Percentiles rank a stretch among this genome's conserved stretches.
phyloP scores from a whole-genome alignment of 2,113 vertebrate species.

The Brachyistius frenatus region DNA sequence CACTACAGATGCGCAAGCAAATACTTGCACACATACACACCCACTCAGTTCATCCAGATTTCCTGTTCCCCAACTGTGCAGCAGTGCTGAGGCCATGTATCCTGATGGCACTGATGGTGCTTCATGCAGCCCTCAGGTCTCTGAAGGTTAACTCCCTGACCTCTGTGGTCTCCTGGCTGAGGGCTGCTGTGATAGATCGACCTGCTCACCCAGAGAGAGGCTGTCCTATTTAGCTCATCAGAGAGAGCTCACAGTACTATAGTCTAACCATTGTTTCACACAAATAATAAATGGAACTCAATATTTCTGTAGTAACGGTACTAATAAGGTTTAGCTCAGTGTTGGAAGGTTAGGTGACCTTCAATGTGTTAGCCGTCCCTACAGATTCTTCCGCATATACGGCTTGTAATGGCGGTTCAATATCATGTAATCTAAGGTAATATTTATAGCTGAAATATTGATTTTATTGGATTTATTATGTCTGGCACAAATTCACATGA shows the following conservation, averaged over 20 bases:
- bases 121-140: constrained; percentile 72
- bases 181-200: constrained; percentile 60
- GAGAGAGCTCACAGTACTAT: not conserved
- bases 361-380: not conserved
- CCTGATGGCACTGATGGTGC: constrained; percentile 81
- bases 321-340: not conserved
- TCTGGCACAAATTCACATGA: too few species aligned
- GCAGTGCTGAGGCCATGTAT: constrained; percentile 70
- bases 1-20: constrained; percentile 63
- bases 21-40: constrained; percentile 46
- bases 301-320: not conserved
- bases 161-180: constrained; percentile 53
- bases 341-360: not conserved
- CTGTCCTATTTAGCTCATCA: not conserved
- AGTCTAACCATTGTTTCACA: not conserved
- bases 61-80: constrained; percentile 53
- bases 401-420: not conserved
- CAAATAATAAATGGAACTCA: constrained; percentile 2
- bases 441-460: not conserved
- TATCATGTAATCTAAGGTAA: not conserved
- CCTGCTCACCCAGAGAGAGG: constrained; percentile 24
- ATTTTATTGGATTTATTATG: not conserved
- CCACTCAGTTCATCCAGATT: constrained; percentile 27
- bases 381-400: not conserved
- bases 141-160: constrained; percentile 75